A percentile compares a stretch with the other conserved stretches of the same genome.
These are phyloP conservation scores for Bibio marci DNA, from an alignment of 2,888 invertebrate species.

Conservation along the genomic window DNA sequence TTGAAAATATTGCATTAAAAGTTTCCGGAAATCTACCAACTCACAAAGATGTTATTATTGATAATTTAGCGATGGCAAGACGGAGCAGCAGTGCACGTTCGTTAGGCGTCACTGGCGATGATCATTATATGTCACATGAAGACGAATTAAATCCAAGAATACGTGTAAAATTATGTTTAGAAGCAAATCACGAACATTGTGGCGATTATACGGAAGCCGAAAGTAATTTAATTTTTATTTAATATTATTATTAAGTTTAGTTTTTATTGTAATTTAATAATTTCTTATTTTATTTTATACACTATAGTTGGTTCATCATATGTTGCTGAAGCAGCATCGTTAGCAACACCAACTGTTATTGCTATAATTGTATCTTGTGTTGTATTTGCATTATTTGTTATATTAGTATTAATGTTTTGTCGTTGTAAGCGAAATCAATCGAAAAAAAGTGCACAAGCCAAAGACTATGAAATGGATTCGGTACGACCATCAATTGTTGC, in stretches of 20 bases:
- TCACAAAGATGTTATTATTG: conserved; percentile 50
- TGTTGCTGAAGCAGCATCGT: conserved; percentile 58
- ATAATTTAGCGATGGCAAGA: conserved; percentile 36
- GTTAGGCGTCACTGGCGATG: conserved; percentile 32
- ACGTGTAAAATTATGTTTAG: conserved; percentile 64
- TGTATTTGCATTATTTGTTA: conserved; percentile 60
- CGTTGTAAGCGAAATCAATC: conserved; percentile 66
- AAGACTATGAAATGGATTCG: conserved; percentile 83
- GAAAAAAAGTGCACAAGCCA: conserved; percentile 62
- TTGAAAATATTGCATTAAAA: conserved; percentile 53
- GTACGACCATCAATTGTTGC: conserved; percentile 70
- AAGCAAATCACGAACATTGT: conserved; percentile 64
- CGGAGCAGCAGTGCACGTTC: conserved; percentile 33
- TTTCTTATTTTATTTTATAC: neutral
- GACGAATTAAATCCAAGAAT: conserved; percentile 51
- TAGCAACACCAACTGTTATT: conserved; percentile 61
- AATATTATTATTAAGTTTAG: neutral
- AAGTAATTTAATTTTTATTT: conserved; percentile 38
- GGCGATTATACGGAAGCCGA: conserved; percentile 72
- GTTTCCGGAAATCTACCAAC: conserved; percentile 53
- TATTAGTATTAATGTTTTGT: conserved; percentile 65
- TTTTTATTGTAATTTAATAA: neutral
- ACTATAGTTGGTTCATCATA: conserved; percentile 69
- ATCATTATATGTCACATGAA: conserved; percentile 36
- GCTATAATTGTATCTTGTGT: conserved; percentile 64